These are phyloP conservation scores for Echiichthys vipera DNA, from an alignment of 2,797 vertebrate genomes.

Conservation along the genomic window DNA sequence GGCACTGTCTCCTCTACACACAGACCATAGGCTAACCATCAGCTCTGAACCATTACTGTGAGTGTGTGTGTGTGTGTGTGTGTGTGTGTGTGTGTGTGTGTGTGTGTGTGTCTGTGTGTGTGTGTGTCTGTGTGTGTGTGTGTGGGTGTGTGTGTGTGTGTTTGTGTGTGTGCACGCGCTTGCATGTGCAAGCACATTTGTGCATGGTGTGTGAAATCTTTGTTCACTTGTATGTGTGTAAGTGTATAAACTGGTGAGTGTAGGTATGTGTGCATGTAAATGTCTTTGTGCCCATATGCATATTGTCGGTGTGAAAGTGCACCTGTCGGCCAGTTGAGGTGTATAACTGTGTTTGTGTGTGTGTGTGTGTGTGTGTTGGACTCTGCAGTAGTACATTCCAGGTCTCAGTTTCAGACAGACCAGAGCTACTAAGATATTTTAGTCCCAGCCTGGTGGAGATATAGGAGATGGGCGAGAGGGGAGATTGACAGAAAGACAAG, in stretches of 20 bases:
- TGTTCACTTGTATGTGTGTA: conserved; percentile 13
- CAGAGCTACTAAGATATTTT: conserved; percentile 75
- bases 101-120: background rate
- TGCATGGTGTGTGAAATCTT: background rate
- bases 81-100: background rate
- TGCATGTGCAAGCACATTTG: too few relatives aligned
- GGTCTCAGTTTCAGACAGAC: conserved; percentile 77
- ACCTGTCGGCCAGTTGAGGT: conserved; percentile 53
- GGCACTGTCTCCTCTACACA: conserved; percentile 85
- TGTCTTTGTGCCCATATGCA: conserved; percentile 33
- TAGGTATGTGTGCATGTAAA: conserved; percentile 29
- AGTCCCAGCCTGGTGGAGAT: conserved; percentile 72
- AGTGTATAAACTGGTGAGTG: conserved; percentile 9
- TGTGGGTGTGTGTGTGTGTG: background rate
- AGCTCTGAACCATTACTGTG: conserved; percentile 32
- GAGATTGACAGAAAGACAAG: conserved; percentile 62
- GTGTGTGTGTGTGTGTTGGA: conserved; percentile 37
- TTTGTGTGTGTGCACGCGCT: background rate
- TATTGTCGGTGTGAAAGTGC: conserved; percentile 53
- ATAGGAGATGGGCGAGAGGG: conserved; percentile 65
- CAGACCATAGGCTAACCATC: conserved; percentile 49
- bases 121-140: background rate
- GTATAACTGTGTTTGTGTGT: conserved; percentile 13
- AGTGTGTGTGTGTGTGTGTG: conserved; percentile 16
- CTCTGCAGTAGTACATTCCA: conserved; percentile 65